These are phyloP conservation scores for Gastracanthus pulcherrimus DNA, from an alignment of 2,888 invertebrate genomes.

Conservation along the genomic window DNA sequence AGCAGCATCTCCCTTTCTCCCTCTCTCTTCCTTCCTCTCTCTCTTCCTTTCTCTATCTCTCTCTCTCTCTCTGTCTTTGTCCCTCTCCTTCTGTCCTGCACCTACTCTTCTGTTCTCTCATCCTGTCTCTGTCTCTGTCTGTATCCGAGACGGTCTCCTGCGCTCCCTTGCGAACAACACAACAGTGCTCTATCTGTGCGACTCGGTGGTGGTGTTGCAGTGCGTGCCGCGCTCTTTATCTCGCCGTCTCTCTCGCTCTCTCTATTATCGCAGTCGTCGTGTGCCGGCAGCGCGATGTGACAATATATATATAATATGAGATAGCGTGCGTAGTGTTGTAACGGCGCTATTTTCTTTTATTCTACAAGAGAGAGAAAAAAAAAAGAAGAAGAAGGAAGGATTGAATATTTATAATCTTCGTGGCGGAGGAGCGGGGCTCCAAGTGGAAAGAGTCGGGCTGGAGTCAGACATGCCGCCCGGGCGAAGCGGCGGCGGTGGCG, in stretches of 20 bases:
- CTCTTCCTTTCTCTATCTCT: neutral
- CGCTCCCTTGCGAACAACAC: too few relatives aligned
- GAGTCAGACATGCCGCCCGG: conserved; percentile 74
- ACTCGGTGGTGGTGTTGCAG: too few relatives aligned
- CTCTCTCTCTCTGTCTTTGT: neutral
- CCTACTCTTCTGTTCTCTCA: conserved; percentile 44
- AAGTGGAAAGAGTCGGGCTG: conserved; percentile 69
- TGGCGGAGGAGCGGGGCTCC: conserved; percentile 25
- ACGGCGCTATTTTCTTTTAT: too few relatives aligned
- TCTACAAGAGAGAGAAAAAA: too few relatives aligned
- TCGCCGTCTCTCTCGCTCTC: neutral
- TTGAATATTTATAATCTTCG: too few relatives aligned
- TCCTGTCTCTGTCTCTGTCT: neutral
- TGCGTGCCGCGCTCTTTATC: neutral
- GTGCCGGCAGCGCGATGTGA: neutral
- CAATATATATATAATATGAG: too few relatives aligned
- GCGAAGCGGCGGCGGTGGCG: too few relatives aligned
- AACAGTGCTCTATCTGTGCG: too few relatives aligned
- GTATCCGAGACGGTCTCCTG: neutral
- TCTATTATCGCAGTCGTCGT: neutral
- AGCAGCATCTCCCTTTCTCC: neutral
- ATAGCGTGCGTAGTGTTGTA: too few relatives aligned
- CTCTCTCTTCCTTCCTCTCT: neutral
- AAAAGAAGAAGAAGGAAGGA: neutral
- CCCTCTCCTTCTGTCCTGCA: conserved; percentile 40